Evolutionary conservation across 2,797 vertebrate species (phyloP), one percentile per base, ranked within the genome.

Genomic region (Gambusia yucatana): DNA sequence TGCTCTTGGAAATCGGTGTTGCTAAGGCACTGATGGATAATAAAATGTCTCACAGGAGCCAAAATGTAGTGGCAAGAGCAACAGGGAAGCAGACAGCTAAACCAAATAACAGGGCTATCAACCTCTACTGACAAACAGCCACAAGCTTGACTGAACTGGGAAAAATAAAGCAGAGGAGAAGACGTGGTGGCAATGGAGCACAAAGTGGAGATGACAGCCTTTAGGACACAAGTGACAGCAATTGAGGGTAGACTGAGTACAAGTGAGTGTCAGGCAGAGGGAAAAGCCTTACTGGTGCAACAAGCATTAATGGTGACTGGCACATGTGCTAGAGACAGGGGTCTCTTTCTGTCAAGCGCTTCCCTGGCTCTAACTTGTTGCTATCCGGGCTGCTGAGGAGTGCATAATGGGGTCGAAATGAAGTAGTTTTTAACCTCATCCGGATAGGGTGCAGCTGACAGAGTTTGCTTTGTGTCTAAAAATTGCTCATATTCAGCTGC

Each of bases 131-230:
- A 91, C 89, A 94, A 93, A 92, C 92, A 92, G 89, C 91, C 92
- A 92, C 91, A 89, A 92, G 90, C 91, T 88, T 90, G 92, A 93
- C 91, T 92, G 92, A 93, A 93, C 90, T 92, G 90, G 87, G 90
- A 83, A 90, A 91, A 92, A 93, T 89, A 90, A 90, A 93, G 92
- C 84, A 46, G 90, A 80, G 82, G 91, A 89, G 88, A 84, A 90
- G 91, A 91, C 86, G 82, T 82, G 85, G 89, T 81, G 75, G 89
- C 92, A 91, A 86, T 86, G 90, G 92, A 92, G 91, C 93, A 92
- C 93, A 93, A 94, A 94, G 90, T 93, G 90, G 91, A 93, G 91
- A 93, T 94, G 93, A 92, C 93, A 94, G 84, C 87, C 88, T 93
- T 92, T 90, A 88, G 91, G 93, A 91, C 88, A 92, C 93, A 88